Evolutionary conservation across 2,888 invertebrate genomes (phyloP), one percentile per base, ranked within the genome.

Genomic region (Apocheima hispidaria): DNA sequence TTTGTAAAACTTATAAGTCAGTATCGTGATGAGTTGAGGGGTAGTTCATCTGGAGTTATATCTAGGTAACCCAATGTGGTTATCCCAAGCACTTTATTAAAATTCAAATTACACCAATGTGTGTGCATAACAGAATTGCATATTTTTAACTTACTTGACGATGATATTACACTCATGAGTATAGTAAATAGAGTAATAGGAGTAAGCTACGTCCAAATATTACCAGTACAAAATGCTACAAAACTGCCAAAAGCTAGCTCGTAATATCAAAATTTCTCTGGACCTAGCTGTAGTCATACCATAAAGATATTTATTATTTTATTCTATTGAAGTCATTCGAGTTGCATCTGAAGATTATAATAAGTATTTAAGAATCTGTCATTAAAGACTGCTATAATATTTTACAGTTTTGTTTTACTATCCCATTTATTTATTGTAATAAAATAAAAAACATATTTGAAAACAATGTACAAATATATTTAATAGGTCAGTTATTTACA

Each of bases 351-450:
- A 46, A 56, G 16, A 48, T 56, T 30, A 4, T 26, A 52, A 75
- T 81, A 80, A 79, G 70, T 78, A 77, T 83, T 79, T 83, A 83
- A 81, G 77, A n/a, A 81, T 82, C 76, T 82, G 79, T 86, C 81
- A 91, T 82, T 91, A 91, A 90, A 91, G 88, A 88, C 88, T 89
- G 86, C 80, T 85, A 71, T 79, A 74, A 75, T 79, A 77, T 72
- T 77, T 73, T 7, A 70, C 38, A 48, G 41, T 49, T 61, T 66
- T 67, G 60, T 69, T 68, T 75, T 50, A 55, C 53, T 57, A 14
- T 16, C n/a, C 16, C 16, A 18, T 18, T 23, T 20, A 55, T 36
- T 64, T 65, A 65, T 70, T 54, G 60, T 66, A 57, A 43, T 9
- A 20, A 21, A 50, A 43, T 58, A 2, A 43, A 36, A 51, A 38